These are phyloP conservation scores for Perithous albicinctus DNA, from an alignment of 2,888 invertebrate genomes.

Conservation along the genomic window DNA sequence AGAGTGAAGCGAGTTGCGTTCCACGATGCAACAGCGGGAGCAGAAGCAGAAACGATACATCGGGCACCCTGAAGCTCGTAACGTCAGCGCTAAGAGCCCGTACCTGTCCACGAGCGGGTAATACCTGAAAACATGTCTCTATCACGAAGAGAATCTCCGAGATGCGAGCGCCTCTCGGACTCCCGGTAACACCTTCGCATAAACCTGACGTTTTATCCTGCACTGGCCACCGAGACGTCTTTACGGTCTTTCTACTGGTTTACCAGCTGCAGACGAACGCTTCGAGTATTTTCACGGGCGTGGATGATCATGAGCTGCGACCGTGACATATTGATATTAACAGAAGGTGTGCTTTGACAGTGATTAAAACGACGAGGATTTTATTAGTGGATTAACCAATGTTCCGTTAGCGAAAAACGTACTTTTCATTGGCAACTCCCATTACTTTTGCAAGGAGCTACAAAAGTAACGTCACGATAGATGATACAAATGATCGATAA, in stretches of 20 bases:
- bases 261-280: slow-evolving; percentile 59
- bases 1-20: slow-evolving; percentile 61
- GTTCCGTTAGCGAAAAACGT: background rate
- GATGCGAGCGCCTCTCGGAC: slow-evolving; percentile 68
- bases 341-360: slow-evolving; percentile 16
- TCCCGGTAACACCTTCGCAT: slow-evolving; percentile 81
- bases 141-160: slow-evolving; percentile 81
- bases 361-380: background rate
- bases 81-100: slow-evolving; percentile 81
- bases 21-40: slow-evolving; percentile 45
- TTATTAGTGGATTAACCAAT: background rate
- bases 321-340: slow-evolving; percentile 48
- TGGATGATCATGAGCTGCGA: slow-evolving; percentile 65
- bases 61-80: slow-evolving; percentile 75
- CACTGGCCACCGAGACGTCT: slow-evolving; percentile 79
- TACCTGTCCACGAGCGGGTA: slow-evolving; percentile 83
- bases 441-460: background rate
- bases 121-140: slow-evolving; percentile 84
- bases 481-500: background rate
- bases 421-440: background rate
- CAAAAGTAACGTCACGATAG: background rate
- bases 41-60: slow-evolving; percentile 46
- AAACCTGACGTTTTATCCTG: slow-evolving; percentile 83
- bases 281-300: slow-evolving; percentile 73
- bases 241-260: slow-evolving; percentile 82